Evolutionary conservation across 2,888 invertebrate genomes (phyloP), one percentile per base, ranked within the genome.

Genomic region (Gerris lacustris): DNA sequence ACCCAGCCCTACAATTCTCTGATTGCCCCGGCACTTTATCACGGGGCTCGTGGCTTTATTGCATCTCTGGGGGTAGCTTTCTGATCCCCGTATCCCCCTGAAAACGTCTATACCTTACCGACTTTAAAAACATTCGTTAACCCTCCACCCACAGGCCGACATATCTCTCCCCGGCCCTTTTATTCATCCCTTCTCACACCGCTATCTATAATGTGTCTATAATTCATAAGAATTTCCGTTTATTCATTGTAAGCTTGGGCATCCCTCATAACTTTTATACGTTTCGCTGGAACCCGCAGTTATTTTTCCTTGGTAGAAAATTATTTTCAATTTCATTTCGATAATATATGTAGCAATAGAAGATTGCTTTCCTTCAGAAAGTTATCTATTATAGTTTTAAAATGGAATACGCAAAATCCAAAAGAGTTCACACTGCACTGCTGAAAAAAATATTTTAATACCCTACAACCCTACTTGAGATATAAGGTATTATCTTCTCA

Each of bases 241-340:
- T 55, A 55, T 55, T 55, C 55, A 55, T 55, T 55, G 55, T 55
- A 55, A 55, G 9, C 55, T 55, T 5, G 9, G 15, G 11, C 55
- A 55, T 55, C 55, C 15, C 55, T 55, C 55, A 55, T 55, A 55
- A 55, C 55, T 55, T 55, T 55, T 55, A 55, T 15, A 11, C 2
- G 55, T 15, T 55, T 55, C 55, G 31, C 31, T 31, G 4, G 31
- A 31, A 31, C 31, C 31, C 31, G 31, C 31, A 31, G 31, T 31
- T 31, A 31, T 31, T 31, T 31, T 31, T 31, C 31, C 31, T 31
- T 31, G 15, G 55, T 11, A 55, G 55, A 55, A 55, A 55, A 55
- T 55, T 55, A 55, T 55, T 55, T 55, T 55, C 55, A 55, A 55
- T 55, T 55, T 55, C 55, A 55, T 55, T 55, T 55, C 15, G 31